Base-by-base conservation (phyloP, 2,113 vertebrate species). In the Podarcis muralis region DNA sequence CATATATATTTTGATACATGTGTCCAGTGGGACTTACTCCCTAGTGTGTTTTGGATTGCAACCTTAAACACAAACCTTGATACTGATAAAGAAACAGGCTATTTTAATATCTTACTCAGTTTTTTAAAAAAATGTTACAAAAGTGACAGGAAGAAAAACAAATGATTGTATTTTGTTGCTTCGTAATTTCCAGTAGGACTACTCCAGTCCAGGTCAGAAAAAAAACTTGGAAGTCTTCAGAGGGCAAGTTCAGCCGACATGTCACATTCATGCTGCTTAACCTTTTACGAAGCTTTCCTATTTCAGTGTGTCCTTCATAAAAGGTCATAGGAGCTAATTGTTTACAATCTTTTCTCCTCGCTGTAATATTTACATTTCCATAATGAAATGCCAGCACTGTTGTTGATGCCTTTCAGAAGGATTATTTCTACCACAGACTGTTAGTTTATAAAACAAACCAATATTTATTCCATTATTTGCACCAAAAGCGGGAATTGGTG, bases 211-310 rank as follows among this genome's bases (percentile, higher is more conserved):
- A 23, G 23, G n/a, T 37, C 62, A 62, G n/a, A 23, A 72, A 71
- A 71, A 72, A 32, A 62, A 16, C 7, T 6, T 57, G 30, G 68
- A 35, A 23, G 69, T 62, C n/a, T 76, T 75, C 25, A 69, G 37
- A 65, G 27, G 37, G 37, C 40, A 59, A 75, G 53, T 16, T 85
- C 32, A 75, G 18, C 20, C 22, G 18, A 62, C 71, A 75, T 85
- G 71, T 62, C 71, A 76, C 53, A 35, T 85, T 85, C 22, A 85
- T 59, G 74, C n/a, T 75, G 22, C 32, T 27, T 85, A 75, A 76
- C n/a, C 53, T 85, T 76, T 62, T 59, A 76, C 83, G 74, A 85
- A 85, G 83, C 83, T 75, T 85, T 85, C 59, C 71, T 71, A 85
- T 85, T 59, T 85, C 83, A 62, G 12, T 75, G 53, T 62, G n/a